Percentiles rank a stretch among this genome's conserved stretches.
phyloP scores from a whole-genome alignment of 1,140 invertebrate species.

The Pseudachorutes palmiensis region DNA sequence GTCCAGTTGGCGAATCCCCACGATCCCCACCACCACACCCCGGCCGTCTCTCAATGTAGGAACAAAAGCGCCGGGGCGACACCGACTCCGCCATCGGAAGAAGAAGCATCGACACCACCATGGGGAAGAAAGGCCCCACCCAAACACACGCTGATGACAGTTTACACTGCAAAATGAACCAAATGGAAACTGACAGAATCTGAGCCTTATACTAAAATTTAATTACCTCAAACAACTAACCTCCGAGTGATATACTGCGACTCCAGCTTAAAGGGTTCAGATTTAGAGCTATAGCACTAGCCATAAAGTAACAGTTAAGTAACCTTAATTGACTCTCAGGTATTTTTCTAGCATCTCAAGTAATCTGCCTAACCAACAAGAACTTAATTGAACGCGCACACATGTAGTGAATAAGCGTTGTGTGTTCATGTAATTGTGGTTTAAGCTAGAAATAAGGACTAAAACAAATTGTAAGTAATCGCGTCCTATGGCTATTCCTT shows the following conservation, averaged over 20 bases:
- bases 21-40: not conserved
- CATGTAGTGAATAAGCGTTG: no score
- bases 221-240: conserved; percentile 10
- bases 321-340: no score
- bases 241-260: conserved; percentile 6
- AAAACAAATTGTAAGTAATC: no score
- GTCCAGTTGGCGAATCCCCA: not conserved
- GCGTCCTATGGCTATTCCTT: no score
- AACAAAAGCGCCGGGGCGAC: conserved; percentile 1
- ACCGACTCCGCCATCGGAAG: conserved; percentile 1
- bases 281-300: no score
- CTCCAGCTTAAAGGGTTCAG: not conserved
- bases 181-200: not conserved
- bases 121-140: not conserved
- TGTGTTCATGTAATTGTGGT: no score
- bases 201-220: not conserved
- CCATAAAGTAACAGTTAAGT: no score
- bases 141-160: not conserved
- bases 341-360: no score
- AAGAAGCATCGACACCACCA: conserved; percentile 11
- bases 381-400: no score
- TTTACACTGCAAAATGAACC: not conserved
- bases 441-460: no score
- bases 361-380: no score
- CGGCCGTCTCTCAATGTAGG: not conserved